Conservation (phyloP, 2,888 invertebrate genomes). For the Stenolophus ochropezus region DNA sequence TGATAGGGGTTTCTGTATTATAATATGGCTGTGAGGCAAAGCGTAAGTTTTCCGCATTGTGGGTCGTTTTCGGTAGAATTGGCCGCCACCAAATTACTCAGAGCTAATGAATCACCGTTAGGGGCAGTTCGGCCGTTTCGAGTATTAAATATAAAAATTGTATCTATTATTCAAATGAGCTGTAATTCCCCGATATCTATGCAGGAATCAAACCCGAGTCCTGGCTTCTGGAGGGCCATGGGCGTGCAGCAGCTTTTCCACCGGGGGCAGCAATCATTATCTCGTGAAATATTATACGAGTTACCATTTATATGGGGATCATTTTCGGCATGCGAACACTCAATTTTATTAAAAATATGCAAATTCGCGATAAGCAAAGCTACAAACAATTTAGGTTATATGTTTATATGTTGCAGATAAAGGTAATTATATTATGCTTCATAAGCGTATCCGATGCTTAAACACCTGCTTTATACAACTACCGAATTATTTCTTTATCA, state of each 20-base stretch:
- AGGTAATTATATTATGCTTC: background rate
- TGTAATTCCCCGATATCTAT: slow-evolving; percentile 54
- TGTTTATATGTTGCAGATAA: slow-evolving; percentile 32
- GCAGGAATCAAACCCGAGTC: slow-evolving; percentile 34
- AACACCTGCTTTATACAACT: background rate
- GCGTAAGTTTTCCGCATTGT: background rate
- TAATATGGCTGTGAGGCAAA: no score
- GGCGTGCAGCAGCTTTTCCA: background rate
- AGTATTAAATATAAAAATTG: slow-evolving; percentile 57
- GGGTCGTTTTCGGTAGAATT: background rate
- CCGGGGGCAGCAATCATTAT: slow-evolving; percentile 53
- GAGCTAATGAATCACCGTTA: slow-evolving; percentile 35
- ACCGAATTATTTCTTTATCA: background rate
- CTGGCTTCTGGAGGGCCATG: background rate
- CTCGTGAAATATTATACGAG: slow-evolving; percentile 57
- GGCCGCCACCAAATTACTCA: slow-evolving; percentile 33
- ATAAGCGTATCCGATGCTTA: background rate
- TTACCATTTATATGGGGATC: slow-evolving; percentile 52
- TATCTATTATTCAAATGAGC: slow-evolving; percentile 57
- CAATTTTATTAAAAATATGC: slow-evolving; percentile 60
- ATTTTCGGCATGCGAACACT: slow-evolving; percentile 59
- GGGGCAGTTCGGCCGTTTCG: slow-evolving; percentile 18
- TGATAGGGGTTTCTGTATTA: no score
- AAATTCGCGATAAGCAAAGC: slow-evolving; percentile 56
- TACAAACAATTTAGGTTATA: slow-evolving; percentile 56